Base-by-base conservation (phyloP, 2,888 invertebrate species). In the Plagiodera versicolora region DNA sequence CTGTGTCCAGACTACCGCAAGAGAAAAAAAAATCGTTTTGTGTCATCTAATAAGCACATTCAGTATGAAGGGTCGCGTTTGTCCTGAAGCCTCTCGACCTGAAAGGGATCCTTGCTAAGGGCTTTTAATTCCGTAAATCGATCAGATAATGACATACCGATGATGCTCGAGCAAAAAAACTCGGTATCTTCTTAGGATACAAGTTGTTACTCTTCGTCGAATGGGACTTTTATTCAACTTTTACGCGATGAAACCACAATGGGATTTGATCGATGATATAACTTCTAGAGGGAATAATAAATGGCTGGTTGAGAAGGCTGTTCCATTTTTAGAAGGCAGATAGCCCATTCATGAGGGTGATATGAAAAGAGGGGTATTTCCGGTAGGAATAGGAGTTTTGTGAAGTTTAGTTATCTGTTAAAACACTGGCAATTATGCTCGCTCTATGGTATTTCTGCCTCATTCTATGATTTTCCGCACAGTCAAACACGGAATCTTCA, bases 121-220 rank as follows among this genome's bases (percentile, higher is more conserved):
- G 49, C n/a, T 8, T 59, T 65, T 55, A 50, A 61, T 60, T 51
- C 54, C 44, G 57, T 58, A 52, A 55, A 65, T 65, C 64, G 64
- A 65, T 65, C 49, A 52, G 60, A 49, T 65, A 57, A 62, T 62
- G 61, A 51, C 52, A 47, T 16, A 30, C 53, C 17, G 53, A 53
- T 44, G 53, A 53, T 53, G 44, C 16, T 53, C 35, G 56, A 48
- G 32, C 52, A 53, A 30, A 14, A 39, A 35, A 51, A 45, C 48
- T 61, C 57, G 57, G 50, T 18, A 53, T 50, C 53, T 57, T 44
- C 53, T 61, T 61, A 54, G 45, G 30, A 39, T 32, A 47, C 49
- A 50, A 49, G 48, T 53, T 57, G 60, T 60, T 57, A 48, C 52
- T 60, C 53, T 56, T 60, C 16, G 8, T 35, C 19, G 53, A 47